These are phyloP conservation scores for Trachythela sp. DNA, from an alignment of 64 coral and sea anemone genomes.

Conservation along the genomic window DNA sequence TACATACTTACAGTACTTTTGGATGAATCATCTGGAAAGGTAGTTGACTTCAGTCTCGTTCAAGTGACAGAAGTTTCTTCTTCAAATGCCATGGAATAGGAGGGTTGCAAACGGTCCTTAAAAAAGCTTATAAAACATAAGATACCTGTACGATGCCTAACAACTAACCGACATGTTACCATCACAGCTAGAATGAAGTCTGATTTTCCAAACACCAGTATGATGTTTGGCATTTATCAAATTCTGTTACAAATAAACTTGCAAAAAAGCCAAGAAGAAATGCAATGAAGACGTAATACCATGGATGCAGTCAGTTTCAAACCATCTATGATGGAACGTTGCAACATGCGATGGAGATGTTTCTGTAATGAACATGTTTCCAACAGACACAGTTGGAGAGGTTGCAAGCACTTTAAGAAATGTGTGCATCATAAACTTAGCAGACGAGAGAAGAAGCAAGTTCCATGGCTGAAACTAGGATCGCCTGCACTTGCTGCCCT, in stretches of 20 bases:
- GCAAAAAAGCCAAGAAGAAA: constrained; percentile 43
- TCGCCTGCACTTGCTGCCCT: not conserved
- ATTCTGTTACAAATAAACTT: constrained; percentile 43
- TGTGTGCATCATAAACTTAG: constrained; percentile 34
- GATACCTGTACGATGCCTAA: constrained; percentile 4
- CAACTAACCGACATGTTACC: constrained; percentile 25
- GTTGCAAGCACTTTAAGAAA: constrained; percentile 15
- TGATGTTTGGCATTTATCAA: constrained; percentile 50
- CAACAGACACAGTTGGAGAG: constrained; percentile 36
- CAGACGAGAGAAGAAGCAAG: constrained; percentile 15
- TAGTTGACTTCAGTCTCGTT: not conserved
- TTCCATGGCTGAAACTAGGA: not conserved
- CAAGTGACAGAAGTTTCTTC: constrained; percentile 30
- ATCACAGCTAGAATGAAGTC: constrained; percentile 39
- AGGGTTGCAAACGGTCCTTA: constrained; percentile 40
- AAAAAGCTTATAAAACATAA: not conserved
- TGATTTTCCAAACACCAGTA: constrained; percentile 37
- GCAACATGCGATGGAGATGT: constrained; percentile 40
- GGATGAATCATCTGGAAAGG: not conserved
- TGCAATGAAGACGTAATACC: constrained; percentile 7
- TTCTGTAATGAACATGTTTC: constrained; percentile 31
- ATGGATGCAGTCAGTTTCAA: constrained; percentile 39
- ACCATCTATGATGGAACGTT: constrained; percentile 46
- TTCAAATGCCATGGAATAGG: constrained; percentile 59
- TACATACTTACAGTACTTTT: not conserved